Conservation (phyloP, 2,797 vertebrate genomes). For the Lagodon rhomboides region DNA sequence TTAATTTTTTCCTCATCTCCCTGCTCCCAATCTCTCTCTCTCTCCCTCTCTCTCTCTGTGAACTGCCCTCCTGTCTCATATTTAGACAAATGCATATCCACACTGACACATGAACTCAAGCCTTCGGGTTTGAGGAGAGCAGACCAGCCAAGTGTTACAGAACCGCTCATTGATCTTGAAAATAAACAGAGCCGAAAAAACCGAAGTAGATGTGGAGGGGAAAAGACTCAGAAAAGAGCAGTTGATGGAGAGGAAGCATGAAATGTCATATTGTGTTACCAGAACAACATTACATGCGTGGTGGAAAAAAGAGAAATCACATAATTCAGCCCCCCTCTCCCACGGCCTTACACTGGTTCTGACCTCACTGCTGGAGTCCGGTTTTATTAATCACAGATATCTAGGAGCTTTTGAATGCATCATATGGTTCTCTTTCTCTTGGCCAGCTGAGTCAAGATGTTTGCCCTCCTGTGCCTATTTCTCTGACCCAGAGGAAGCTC, state of each 20-base stretch:
- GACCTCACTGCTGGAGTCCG: slow-evolving; percentile 46
- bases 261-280: slow-evolving; percentile 59
- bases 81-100: slow-evolving; percentile 49
- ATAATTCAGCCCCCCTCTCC: slow-evolving; percentile 38
- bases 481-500: slow-evolving; percentile 25
- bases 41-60: background rate
- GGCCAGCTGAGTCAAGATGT: slow-evolving; percentile 53
- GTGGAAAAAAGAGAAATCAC: slow-evolving; percentile 11
- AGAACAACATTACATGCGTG: slow-evolving; percentile 52
- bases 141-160: slow-evolving; percentile 62
- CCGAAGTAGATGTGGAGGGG: slow-evolving; percentile 37
- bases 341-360: slow-evolving; percentile 30
- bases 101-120: slow-evolving; percentile 54
- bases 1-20: slow-evolving; percentile 5
- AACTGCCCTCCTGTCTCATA: slow-evolving; percentile 25
- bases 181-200: slow-evolving; percentile 69
- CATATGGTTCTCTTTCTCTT: slow-evolving; percentile 46
- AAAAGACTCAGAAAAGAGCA: slow-evolving; percentile 43
- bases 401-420: slow-evolving; percentile 43
- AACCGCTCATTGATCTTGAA: slow-evolving; percentile 54
- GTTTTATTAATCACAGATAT: slow-evolving; percentile 60
- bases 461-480: slow-evolving; percentile 47
- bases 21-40: background rate
- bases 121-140: slow-evolving; percentile 44
- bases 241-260: slow-evolving; percentile 71